phyloP scores from a whole-genome alignment of 2,888 invertebrate genomes.

The Scaptomyza cyrtandrae region DNA sequence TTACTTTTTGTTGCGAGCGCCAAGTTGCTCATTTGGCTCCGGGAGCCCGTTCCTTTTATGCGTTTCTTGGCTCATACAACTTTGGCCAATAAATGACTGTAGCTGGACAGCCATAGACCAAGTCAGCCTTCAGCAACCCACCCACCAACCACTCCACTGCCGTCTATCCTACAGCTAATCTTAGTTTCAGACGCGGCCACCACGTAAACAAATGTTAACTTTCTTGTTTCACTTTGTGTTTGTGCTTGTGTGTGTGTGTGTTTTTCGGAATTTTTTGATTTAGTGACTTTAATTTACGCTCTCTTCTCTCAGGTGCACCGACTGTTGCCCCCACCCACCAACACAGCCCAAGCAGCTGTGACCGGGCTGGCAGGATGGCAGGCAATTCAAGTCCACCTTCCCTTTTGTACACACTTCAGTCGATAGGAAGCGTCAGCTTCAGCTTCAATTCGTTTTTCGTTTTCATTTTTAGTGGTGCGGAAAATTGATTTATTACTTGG shows the following conservation, averaged over 20 bases:
- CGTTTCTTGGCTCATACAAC: conserved; percentile 55
- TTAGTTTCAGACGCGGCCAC: conserved; percentile 55
- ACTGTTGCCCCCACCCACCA: conserved; percentile 65
- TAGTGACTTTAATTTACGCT: conserved; percentile 82
- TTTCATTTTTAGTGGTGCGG: conserved; percentile 82
- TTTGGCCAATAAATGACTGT: conserved; percentile 77
- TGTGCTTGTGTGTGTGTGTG: conserved; percentile 24
- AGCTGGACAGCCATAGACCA: conserved; percentile 35
- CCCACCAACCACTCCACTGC: background rate
- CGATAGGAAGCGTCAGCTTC: conserved; percentile 77
- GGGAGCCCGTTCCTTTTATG: conserved; percentile 46
- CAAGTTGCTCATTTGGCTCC: conserved; percentile 77
- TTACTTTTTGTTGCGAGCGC: conserved; percentile 71
- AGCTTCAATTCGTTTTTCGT: conserved; percentile 78
- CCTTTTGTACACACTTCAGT: conserved; percentile 50
- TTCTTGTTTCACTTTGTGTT: conserved; percentile 58
- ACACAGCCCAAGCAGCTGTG: conserved; percentile 53
- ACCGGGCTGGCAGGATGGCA: conserved; percentile 32
- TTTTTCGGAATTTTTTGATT: conserved; percentile 75
- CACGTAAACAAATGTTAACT: conserved; percentile 81
- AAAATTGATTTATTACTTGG: conserved; percentile 82
- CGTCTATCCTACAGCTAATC: conserved; percentile 11
- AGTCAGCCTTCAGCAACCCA: conserved; percentile 6
- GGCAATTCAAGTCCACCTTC: conserved; percentile 14
- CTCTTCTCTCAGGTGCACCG: conserved; percentile 76